A percentile compares a stretch with the other conserved stretches of the same genome.
Conservation (phyloP, 2,797 vertebrate species). For the Phataginus tetradactyla region DNA sequence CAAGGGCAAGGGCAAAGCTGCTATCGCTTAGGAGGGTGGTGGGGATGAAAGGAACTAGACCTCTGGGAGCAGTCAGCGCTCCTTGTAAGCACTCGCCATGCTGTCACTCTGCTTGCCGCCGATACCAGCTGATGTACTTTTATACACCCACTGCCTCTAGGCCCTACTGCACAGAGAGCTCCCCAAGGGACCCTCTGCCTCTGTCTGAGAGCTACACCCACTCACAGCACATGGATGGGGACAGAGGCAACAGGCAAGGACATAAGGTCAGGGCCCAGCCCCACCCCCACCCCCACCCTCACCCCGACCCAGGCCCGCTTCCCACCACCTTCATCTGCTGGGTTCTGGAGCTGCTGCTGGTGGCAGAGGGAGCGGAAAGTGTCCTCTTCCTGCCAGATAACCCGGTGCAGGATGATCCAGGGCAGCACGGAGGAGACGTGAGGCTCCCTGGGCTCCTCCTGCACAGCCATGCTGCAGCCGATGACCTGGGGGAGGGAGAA, state of each 20-base stretch:
- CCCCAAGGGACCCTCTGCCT: not conserved
- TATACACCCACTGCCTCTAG: not conserved
- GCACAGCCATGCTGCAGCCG: slow-evolving; percentile 95
- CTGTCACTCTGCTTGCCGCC: not conserved
- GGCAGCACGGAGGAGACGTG: slow-evolving; percentile 96
- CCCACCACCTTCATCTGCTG: slow-evolving; percentile 91
- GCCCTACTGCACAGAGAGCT: too few relatives aligned
- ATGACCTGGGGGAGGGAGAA: slow-evolving; percentile 89
- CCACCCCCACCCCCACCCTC: not conserved
- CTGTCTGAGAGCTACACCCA: not conserved
- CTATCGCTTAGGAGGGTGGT: not conserved
- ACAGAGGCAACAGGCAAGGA: not conserved
- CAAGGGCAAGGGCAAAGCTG: not conserved
- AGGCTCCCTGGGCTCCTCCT: slow-evolving; percentile 95
- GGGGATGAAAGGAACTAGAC: not conserved
- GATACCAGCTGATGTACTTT: not conserved
- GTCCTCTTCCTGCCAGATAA: slow-evolving; percentile 96
- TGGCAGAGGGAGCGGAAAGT: slow-evolving; percentile 91
- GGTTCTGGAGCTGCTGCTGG: slow-evolving; percentile 88
- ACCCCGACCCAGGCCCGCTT: not conserved
- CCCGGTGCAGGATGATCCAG: slow-evolving; percentile 95
- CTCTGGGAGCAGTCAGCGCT: not conserved
- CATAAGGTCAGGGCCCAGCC: not conserved
- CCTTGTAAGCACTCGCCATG: rapidly evolving
- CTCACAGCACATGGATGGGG: not conserved